phyloP scores from a whole-genome alignment of 30 jellyfish, hydroid and myxozoan species.

The Chrysaora quinquecirrha region DNA sequence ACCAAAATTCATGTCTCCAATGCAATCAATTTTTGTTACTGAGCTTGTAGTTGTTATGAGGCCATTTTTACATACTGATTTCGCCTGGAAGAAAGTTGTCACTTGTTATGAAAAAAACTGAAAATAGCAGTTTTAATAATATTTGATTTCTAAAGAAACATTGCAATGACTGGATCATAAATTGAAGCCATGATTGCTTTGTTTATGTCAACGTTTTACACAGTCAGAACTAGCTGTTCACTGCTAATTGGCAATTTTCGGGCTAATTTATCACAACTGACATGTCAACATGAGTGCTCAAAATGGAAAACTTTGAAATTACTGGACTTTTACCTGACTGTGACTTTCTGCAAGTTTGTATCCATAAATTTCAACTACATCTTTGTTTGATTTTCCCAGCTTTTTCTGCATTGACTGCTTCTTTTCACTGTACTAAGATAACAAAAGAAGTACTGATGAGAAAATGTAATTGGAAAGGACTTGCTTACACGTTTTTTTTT shows the following conservation, averaged over 20 bases:
- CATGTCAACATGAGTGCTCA: too few relatives aligned
- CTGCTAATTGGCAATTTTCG: too few relatives aligned
- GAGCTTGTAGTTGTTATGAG: background rate
- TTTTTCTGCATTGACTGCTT: slow-evolving; percentile 57
- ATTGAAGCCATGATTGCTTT: too few relatives aligned
- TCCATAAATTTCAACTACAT: slow-evolving; percentile 23
- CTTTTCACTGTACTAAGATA: slow-evolving; percentile 25
- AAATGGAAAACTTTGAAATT: background rate
- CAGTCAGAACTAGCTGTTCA: too few relatives aligned
- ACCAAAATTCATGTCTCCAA: slow-evolving; percentile 76
- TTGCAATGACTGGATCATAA: too few relatives aligned
- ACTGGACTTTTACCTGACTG: slow-evolving; percentile 37
- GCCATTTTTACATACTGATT: slow-evolving; percentile 40
- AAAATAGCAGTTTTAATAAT: too few relatives aligned
- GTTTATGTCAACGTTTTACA: too few relatives aligned
- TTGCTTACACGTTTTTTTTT: too few relatives aligned
- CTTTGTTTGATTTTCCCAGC: background rate
- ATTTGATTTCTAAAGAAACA: too few relatives aligned
- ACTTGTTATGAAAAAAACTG: too few relatives aligned
- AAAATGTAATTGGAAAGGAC: too few relatives aligned
- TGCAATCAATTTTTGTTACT: slow-evolving; percentile 9
- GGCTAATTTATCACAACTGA: too few relatives aligned
- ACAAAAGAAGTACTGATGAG: background rate
- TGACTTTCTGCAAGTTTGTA: slow-evolving; percentile 14
- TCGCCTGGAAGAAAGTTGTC: slow-evolving; percentile 18